A percentile compares a stretch with the other conserved stretches of the same genome.
phyloP scores from a whole-genome alignment of 2,797 vertebrate genomes.

The Myotis myotis region DNA sequence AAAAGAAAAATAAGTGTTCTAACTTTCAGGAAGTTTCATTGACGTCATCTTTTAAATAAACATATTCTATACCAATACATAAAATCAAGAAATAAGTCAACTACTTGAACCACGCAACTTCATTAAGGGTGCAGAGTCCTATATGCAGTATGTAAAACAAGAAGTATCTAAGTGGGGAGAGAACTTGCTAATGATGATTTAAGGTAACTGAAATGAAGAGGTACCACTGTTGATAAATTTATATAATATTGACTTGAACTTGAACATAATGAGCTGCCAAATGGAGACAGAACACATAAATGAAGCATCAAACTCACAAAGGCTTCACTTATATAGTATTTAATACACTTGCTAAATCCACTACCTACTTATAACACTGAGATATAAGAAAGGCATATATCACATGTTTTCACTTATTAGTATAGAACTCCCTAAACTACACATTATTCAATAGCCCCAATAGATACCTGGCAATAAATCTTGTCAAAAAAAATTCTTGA shows the following conservation, averaged over 20 bases:
- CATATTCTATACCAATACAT: not conserved
- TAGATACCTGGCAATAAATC: not conserved
- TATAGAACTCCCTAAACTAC: not conserved
- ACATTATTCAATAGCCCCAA: not conserved
- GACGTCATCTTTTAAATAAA: slow-evolving; percentile 6
- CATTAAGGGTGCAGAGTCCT: not conserved
- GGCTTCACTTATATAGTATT: not conserved
- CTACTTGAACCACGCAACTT: not conserved
- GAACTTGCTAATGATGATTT: not conserved
- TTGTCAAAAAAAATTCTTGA: not conserved
- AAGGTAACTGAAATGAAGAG: not conserved
- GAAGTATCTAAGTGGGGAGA: not conserved
- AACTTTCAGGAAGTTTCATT: not conserved
- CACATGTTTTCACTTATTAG: not conserved
- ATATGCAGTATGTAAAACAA: not conserved
- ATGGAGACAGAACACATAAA: not conserved
- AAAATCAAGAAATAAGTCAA: not conserved
- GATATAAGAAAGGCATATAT: not conserved
- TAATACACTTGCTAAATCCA: not conserved
- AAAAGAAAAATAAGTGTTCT: not conserved
- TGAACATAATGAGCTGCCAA: not conserved
- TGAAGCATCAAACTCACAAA: not conserved
- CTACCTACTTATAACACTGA: not conserved
- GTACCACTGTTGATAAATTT: not conserved
- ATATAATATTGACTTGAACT: not conserved